Evolutionary conservation across 2,113 vertebrate species (phyloP).

Genomic region (Poeciliopsis occidentalis): DNA sequence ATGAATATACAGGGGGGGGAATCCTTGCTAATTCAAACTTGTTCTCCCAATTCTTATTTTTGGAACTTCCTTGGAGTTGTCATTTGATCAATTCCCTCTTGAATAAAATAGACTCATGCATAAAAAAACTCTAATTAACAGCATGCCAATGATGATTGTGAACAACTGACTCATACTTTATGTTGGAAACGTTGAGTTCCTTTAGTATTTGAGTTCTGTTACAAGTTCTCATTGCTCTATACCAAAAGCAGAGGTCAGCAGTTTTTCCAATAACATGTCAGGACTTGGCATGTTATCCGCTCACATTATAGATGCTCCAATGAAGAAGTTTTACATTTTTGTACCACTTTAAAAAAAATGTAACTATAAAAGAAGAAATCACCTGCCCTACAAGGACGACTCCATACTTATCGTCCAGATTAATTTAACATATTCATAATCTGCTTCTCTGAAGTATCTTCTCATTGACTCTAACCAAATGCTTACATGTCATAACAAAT

Average conservation of each 20-base stretch:
- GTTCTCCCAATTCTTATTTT: neutral
- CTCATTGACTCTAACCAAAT: neutral
- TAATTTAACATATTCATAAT: neutral
- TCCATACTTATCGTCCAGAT: neutral
- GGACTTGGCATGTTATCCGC: slow-evolving; percentile 6
- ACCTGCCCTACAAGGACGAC: neutral
- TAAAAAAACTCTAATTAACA: neutral
- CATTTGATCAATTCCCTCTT: neutral
- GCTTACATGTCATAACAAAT: neutral
- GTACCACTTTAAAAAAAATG: slow-evolving; percentile 5
- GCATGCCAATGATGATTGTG: neutral
- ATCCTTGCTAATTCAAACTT: neutral
- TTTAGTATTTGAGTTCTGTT: slow-evolving; percentile 25
- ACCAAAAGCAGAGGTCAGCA: neutral
- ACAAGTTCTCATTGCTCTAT: slow-evolving; percentile 15
- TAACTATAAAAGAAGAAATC: neutral
- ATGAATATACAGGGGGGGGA: neutral
- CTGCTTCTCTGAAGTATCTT: neutral
- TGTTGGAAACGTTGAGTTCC: slow-evolving; percentile 24
- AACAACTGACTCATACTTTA: neutral
- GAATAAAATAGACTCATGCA: neutral
- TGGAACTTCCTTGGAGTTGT: neutral
- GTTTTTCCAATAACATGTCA: slow-evolving; percentile 15
- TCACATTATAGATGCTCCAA: slow-evolving; percentile 1
- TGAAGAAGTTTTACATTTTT: neutral